Conservation (phyloP, 2,888 invertebrate species). For the Colletes collaris region DNA sequence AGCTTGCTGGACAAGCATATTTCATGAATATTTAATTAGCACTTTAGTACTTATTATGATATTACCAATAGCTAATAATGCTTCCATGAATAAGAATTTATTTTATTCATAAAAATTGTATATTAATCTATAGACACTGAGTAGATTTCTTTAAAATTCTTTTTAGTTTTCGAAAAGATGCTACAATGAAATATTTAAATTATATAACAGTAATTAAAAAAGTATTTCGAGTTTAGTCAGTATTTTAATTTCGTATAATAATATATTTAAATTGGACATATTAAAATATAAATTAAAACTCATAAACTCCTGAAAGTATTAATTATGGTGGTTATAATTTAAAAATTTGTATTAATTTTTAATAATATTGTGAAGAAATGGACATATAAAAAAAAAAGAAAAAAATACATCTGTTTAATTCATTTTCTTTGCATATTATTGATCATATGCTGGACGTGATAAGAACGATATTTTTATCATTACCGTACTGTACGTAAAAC, state of each 20-base stretch:
- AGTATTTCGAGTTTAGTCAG: background rate
- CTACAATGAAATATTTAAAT: slow-evolving; percentile 9
- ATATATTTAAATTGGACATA: background rate
- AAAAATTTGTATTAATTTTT: too few relatives aligned
- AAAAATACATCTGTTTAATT: too few relatives aligned
- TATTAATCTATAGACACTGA: slow-evolving; percentile 1
- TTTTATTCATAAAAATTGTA: slow-evolving; percentile 5
- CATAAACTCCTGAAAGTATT: background rate
- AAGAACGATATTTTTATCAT: slow-evolving; percentile 23
- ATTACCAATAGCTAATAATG: slow-evolving; percentile 18
- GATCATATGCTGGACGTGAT: too few relatives aligned
- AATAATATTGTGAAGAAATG: background rate
- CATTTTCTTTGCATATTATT: too few relatives aligned
- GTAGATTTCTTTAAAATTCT: slow-evolving; percentile 22
- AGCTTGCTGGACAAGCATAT: slow-evolving; percentile 54
- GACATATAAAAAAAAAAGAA: too few relatives aligned
- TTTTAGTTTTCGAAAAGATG: slow-evolving; percentile 7
- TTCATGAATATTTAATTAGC: slow-evolving; percentile 6
- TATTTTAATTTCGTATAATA: background rate
- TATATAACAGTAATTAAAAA: background rate
- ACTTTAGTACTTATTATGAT: slow-evolving; percentile 16
- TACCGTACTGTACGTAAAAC: slow-evolving; percentile 31
- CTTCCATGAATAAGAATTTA: slow-evolving; percentile 18
- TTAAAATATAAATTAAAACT: background rate
- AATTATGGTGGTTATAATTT: background rate